Evolutionary conservation across 2,797 vertebrate genomes (phyloP).

Genomic region (Passerculus sandwichensis): DNA sequence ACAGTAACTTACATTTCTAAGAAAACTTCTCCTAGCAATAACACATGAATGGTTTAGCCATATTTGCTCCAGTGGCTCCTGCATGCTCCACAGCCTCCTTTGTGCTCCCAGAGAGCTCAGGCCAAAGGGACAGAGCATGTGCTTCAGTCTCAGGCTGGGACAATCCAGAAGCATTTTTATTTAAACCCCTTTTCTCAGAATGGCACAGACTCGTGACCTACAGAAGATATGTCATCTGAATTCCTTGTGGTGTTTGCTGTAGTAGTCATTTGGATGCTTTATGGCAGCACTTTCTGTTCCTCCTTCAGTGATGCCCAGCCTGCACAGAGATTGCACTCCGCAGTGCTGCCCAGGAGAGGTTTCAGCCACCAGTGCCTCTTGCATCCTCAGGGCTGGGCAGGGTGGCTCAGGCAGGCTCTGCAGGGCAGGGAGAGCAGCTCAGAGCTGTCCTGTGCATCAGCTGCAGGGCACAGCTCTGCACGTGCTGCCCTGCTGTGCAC

Average conservation of each 20-base stretch:
- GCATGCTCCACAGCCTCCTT: neutral
- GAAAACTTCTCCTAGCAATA: constrained; percentile 6
- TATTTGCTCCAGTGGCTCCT: neutral
- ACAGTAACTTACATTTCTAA: neutral
- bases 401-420: neutral
- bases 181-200: neutral
- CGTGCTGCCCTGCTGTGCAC: neutral
- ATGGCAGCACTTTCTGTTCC: neutral
- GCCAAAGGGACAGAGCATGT: neutral
- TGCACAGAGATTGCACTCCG: neutral
- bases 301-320: neutral
- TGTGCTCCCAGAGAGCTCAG: neutral
- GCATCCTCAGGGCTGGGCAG: neutral
- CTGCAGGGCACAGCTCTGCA: neutral
- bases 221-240: neutral
- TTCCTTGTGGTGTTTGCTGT: neutral
- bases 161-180: neutral
- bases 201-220: neutral
- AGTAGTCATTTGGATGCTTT: neutral
- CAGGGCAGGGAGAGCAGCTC: neutral
- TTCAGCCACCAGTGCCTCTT: neutral
- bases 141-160: neutral
- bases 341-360: neutral
- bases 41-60: neutral
- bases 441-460: neutral